These are phyloP conservation scores for Neelides folsomi DNA, from an alignment of 2,888 invertebrate species.

Conservation along the genomic window DNA sequence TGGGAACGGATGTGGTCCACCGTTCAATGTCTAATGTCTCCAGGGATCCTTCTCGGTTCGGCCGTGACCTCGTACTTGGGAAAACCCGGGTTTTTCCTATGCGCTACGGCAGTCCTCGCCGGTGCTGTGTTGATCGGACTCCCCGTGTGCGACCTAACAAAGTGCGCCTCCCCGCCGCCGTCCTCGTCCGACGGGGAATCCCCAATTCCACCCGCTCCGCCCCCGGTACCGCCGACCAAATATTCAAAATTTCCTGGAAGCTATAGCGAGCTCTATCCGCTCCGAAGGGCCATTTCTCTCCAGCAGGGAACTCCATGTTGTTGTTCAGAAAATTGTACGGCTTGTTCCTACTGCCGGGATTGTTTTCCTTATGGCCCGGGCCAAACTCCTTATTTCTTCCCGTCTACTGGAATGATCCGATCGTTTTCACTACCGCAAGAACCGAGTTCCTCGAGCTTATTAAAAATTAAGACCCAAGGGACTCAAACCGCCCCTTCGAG, in stretches of 20 bases:
- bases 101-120: conserved; percentile 29
- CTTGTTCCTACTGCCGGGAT: conserved; percentile 3
- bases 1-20: conserved; percentile 30
- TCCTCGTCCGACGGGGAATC: conserved; percentile 11
- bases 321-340: conserved; percentile 11
- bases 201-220: conserved; percentile 27
- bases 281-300: conserved; percentile 26
- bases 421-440: conserved; percentile 28
- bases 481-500: conserved; percentile 30
- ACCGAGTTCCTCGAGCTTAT: conserved; percentile 1
- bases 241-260: conserved; percentile 7
- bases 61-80: conserved; percentile 27
- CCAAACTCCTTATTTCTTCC: conserved; percentile 12
- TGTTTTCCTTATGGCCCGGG: conserved; percentile 23
- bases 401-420: conserved; percentile 21
- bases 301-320: conserved; percentile 26
- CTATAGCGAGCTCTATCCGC: conserved; percentile 20
- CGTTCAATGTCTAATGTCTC: conserved; percentile 28
- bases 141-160: conserved; percentile 27
- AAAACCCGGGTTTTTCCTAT: conserved; percentile 30
- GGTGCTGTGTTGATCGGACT: conserved; percentile 30
- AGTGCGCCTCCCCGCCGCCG: conserved; percentile 30
- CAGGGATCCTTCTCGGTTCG: conserved; percentile 25
- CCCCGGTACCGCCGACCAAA: conserved; percentile 20
- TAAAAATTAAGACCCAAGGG: conserved; percentile 19